Base-by-base conservation (phyloP, 2,113 vertebrate genomes). In the Larimichthys polyactis region DNA sequence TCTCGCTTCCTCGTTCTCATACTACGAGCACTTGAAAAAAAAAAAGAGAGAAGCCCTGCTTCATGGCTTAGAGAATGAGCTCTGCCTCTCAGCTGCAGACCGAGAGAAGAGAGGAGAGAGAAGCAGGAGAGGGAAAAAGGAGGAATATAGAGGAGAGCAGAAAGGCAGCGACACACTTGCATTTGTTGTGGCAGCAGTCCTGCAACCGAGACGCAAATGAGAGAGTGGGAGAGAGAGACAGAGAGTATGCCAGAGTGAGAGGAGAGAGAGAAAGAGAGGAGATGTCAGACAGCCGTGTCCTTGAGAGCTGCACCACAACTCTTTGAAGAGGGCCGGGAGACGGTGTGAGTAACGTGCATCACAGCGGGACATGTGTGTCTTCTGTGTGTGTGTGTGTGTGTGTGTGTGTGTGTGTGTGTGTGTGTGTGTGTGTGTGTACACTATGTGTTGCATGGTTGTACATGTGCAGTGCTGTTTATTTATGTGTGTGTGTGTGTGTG, bases 291-390 rank as follows among this genome's bases (percentile, higher is more conserved):
- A 95, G 97, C 91, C 78, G 97, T 98, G 97, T 97, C 97, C 97
- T 99, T 99, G 97, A 99, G 90, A 98, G 96, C 96, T 97, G 97
- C 97, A 98, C 95, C 96, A 91, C 96, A 98, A 98, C 96, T 99
- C 97, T 98, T 96, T 96, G 96, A 97, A 97, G 96, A 97, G 93
- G 95, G 96, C 96, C 94, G 95, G 96, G 92, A 95, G 96, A 97
- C 95, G 93, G 94, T 95, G 97, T 99, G 95, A 99, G 98, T 99
- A 98, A 91, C 93, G 93, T 94, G 95, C 92, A 94, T 96, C 96
- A 95, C 94, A 95, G 94, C 93, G 91, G 93, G 90, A 90, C 82
- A 68, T 92, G 94, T 91, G 71, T 60, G 14, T 77, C 55, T 72
- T 58, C 58, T 67, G 48, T 60, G 44, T 81, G 84, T 67, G 75